phyloP scores from a whole-genome alignment of 2,113 vertebrate species.

The Petaurus breviceps region DNA sequence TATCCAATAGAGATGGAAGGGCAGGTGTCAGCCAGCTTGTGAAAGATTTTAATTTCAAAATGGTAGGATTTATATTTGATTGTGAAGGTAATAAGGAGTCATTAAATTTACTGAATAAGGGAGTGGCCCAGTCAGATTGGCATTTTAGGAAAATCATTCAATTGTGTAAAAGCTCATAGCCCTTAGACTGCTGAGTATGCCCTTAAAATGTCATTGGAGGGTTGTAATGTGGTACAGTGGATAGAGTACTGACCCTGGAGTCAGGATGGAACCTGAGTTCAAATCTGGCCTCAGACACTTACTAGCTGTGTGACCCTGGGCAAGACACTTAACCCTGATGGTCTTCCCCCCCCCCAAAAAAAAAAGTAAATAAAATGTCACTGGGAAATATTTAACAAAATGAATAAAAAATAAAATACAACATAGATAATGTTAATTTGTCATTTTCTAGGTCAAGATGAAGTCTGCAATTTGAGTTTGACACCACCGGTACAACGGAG shows the following conservation, averaged over 20 bases:
- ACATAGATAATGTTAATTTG: neutral
- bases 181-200: neutral
- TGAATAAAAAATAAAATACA: neutral
- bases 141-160: neutral
- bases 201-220: neutral
- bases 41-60: neutral
- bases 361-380: too few species aligned
- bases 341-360: too few species aligned
- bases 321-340: too few species aligned
- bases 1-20: too few species aligned
- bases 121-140: neutral
- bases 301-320: too few species aligned
- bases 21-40: too few species aligned
- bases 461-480: neutral
- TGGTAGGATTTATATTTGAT: neutral
- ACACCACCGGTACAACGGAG: neutral
- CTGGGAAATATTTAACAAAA: neutral
- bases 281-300: too few species aligned
- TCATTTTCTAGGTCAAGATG: neutral
- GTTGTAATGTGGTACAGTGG: too few species aligned
- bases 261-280: too few species aligned
- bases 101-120: neutral
- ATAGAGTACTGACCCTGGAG: too few species aligned
- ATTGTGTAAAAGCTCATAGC: neutral
- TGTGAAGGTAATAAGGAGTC: neutral